Conservation (phyloP, 2,113 vertebrate species). For the Dipodomys ordii region DNA sequence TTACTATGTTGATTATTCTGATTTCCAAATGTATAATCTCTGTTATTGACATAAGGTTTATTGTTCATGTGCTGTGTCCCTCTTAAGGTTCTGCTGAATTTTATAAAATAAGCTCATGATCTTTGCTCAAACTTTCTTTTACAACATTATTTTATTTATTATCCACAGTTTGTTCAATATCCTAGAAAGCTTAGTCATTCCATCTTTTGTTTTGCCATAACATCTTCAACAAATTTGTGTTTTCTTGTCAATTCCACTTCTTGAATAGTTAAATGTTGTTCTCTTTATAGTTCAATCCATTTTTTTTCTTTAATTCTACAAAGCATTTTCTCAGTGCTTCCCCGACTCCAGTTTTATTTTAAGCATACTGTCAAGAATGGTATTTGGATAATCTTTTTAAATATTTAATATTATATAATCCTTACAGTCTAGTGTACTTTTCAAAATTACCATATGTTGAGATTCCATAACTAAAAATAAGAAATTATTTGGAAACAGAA, state of each 20-base stretch:
- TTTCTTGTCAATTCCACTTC: not conserved
- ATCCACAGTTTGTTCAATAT: not conserved
- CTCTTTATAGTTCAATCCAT: not conserved
- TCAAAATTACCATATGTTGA: not conserved
- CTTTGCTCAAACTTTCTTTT: not conserved
- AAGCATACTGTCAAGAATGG: not conserved
- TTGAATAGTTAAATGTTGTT: not conserved
- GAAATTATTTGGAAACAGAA: not conserved
- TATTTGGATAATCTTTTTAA: not conserved
- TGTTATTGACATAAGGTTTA: not conserved
- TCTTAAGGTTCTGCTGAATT: not conserved
- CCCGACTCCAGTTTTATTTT: not conserved
- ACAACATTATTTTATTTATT: not conserved
- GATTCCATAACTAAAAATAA: not conserved
- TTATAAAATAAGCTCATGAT: not conserved
- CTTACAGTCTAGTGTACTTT: not conserved
- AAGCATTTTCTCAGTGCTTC: not conserved
- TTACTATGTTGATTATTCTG: not conserved
- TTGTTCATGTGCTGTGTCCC: no score
- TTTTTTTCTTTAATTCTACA: not conserved
- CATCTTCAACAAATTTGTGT: not conserved
- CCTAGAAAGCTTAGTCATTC: not conserved
- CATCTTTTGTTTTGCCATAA: not conserved
- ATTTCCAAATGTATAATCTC: not conserved
- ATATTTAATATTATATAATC: not conserved